These are phyloP conservation scores for Apodemus agrarius DNA, from an alignment of 2,797 vertebrate species.

Conservation along the genomic window DNA sequence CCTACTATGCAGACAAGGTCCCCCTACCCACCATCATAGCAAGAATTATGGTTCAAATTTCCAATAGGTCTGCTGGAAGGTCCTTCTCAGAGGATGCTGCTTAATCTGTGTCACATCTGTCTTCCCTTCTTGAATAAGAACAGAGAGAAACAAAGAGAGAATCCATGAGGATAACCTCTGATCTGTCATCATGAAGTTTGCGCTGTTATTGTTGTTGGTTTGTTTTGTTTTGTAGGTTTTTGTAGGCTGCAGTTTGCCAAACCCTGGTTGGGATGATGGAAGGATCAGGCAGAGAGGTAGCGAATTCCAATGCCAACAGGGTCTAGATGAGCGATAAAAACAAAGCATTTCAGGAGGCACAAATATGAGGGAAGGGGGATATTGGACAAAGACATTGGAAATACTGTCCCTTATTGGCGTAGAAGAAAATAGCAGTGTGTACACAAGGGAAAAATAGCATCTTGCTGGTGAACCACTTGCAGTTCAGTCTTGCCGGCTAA, in stretches of 20 bases:
- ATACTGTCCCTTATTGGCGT: not conserved
- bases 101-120: not conserved
- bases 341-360: not conserved
- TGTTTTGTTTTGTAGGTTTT: not conserved
- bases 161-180: not conserved
- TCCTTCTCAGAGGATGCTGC: not conserved
- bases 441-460: not conserved
- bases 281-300: not conserved
- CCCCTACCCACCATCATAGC: not conserved
- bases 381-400: not conserved
- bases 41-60: not conserved
- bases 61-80: not conserved
- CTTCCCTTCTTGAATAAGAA: slow-evolving; percentile 6
- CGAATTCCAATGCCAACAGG: not conserved
- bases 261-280: not conserved
- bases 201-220: not conserved
- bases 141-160: not conserved
- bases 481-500: not conserved
- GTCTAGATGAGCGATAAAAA: not conserved
- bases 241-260: not conserved
- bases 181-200: not conserved
- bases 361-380: not conserved
- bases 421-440: not conserved
- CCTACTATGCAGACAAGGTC: too few relatives aligned
- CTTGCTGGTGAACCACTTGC: not conserved